A percentile compares a stretch with the other conserved stretches of the same genome.
phyloP scores from a whole-genome alignment of 2,797 vertebrate species.

The Coendou prehensilis region DNA sequence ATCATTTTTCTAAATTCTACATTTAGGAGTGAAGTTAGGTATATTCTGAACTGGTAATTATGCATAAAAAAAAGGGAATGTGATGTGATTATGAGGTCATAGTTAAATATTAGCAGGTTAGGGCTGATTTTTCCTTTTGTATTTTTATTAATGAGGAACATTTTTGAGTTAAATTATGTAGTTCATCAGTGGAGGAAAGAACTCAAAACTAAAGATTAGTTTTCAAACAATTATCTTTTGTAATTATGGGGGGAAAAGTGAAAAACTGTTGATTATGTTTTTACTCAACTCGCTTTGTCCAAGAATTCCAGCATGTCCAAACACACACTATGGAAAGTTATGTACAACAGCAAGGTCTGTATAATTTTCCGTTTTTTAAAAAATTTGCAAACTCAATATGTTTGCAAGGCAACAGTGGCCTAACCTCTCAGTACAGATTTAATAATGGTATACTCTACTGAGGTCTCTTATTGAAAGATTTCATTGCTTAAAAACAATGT shows the following conservation, averaged over 20 bases:
- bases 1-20: constrained; percentile 64
- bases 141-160: constrained; percentile 81
- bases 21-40: constrained; percentile 56
- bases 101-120: constrained; percentile 72
- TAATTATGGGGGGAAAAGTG: constrained; percentile 49
- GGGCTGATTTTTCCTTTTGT: constrained; percentile 80
- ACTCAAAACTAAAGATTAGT: constrained; percentile 73
- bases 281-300: constrained; percentile 70
- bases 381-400: constrained; percentile 77
- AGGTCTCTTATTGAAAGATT: constrained; percentile 67
- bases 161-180: constrained; percentile 77
- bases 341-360: constrained; percentile 41
- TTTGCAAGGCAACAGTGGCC: constrained; percentile 71
- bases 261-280: constrained; percentile 67
- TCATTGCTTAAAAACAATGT: constrained; percentile 68
- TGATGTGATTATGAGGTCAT: constrained; percentile 49
- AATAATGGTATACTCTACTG: constrained; percentile 68
- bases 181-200: constrained; percentile 72
- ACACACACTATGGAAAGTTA: constrained; percentile 62
- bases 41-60: constrained; percentile 67
- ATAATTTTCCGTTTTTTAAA: constrained; percentile 75
- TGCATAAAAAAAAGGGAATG: constrained; percentile 52
- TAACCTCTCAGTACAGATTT: constrained; percentile 68
- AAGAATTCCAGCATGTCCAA: constrained; percentile 73
- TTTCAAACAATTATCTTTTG: constrained; percentile 69